Conservation (phyloP, 2,888 invertebrate genomes). For the Achlya flavicornis region DNA sequence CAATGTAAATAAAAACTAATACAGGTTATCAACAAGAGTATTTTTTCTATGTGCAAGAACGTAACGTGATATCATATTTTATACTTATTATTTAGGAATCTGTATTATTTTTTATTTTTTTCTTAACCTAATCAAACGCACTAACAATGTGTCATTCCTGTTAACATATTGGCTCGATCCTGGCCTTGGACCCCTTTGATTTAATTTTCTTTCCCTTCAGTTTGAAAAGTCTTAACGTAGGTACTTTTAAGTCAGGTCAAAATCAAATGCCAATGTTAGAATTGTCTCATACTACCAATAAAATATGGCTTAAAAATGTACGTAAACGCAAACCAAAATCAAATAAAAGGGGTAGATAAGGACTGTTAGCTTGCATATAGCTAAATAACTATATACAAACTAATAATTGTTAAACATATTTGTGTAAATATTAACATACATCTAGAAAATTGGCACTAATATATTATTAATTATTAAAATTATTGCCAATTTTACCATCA, state of each 20-base stretch:
- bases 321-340: not conserved
- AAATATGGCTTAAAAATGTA: not conserved
- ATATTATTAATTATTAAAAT: conserved; percentile 16
- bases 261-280: no score
- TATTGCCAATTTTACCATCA: conserved; percentile 64
- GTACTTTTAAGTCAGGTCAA: no score
- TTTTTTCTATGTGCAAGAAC: no score
- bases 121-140: conserved; percentile 67
- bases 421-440: conserved; percentile 62
- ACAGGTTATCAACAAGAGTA: conserved; percentile 29
- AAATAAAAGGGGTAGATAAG: conserved; percentile 25
- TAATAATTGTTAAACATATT: conserved; percentile 53
- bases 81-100: conserved; percentile 28
- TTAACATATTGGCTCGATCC: conserved; percentile 44
- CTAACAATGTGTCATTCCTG: conserved; percentile 75
- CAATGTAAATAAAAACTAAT: conserved; percentile 47
- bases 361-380: conserved; percentile 18
- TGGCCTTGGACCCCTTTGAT: not conserved
- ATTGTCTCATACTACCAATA: no score
- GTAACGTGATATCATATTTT: no score
- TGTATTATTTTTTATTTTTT: conserved; percentile 39
- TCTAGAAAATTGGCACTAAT: conserved; percentile 53
- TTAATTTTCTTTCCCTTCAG: not conserved
- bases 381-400: conserved; percentile 46
- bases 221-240: not conserved